Evolutionary conservation across 2,888 invertebrate genomes (phyloP), one percentile per base, ranked within the genome.

Genomic region (Cantharis rustica): DNA sequence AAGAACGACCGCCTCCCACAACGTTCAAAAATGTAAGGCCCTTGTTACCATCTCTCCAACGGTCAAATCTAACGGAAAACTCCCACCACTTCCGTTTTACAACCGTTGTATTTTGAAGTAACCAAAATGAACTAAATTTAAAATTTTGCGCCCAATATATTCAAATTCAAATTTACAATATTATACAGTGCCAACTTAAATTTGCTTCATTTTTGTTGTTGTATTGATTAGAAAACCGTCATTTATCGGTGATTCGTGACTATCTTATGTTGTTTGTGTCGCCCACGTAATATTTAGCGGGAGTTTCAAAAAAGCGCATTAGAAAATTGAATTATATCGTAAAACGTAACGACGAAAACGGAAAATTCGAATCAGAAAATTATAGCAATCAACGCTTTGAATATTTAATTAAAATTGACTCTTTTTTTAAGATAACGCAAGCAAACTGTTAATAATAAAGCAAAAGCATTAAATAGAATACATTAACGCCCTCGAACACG

Each of bases 391-490:
- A 64, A 11, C 64, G 20, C 64, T 20, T 20, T 17, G 15, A 64
- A 64, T 64, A 64, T 64, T 64, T 64, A 64, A 64, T 64, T 64
- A 64, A 64, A 64, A 64, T 64, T 17, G 20, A 64, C 64, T 20
- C 20, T 16, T 64, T 64, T 64, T 64, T 64, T 64, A 16, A 16
- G 17, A 20, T 64, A 20, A 20, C 17, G 20, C 17, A 64, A 64
- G 64, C 64, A 17, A 17, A 64, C 17, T 64, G 64, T 64, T 20
- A 16, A 64, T 64, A 20, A 64, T 20, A 20, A 64, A 64, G 20
- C 20, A 64, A 63, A 69, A 73, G 61, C 69, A 72, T 72, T 69
- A 73, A 73, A 73, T 64, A 69, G 73, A 73, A 73, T 73, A 73
- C 69, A 73, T 69, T 73, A 73, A 69, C 73, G 73, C 73, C 69